These are phyloP conservation scores for Thera obeliscata DNA, from an alignment of 2,888 invertebrate species.

Conservation along the genomic window DNA sequence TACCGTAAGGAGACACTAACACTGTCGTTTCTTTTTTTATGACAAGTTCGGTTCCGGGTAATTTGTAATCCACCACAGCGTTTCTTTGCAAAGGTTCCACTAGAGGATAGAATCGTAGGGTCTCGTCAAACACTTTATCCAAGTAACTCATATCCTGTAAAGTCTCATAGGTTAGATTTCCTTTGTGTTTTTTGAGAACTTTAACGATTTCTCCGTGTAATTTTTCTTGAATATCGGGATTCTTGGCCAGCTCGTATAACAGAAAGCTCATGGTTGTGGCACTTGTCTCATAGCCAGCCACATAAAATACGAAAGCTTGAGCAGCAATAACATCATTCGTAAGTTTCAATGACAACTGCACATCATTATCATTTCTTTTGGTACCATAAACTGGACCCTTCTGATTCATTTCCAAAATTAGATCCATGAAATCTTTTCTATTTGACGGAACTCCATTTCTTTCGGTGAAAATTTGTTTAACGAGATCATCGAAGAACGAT, in stretches of 20 bases:
- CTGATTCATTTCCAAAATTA: conserved; percentile 14
- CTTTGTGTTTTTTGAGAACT: conserved; percentile 4
- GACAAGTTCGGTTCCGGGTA: conserved; percentile 53
- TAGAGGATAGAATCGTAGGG: conserved; percentile 53
- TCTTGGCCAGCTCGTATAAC: conserved; percentile 61
- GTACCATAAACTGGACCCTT: conserved; percentile 41
- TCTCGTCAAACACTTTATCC: conserved; percentile 21
- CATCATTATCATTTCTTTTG: conserved; percentile 36
- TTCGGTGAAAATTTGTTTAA: conserved; percentile 45
- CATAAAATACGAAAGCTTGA: conserved; percentile 71
- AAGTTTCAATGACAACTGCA: conserved; percentile 44
- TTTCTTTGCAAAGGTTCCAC: conserved; percentile 55
- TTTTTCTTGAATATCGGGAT: conserved; percentile 66
- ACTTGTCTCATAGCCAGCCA: conserved; percentile 74
- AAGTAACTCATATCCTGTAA: conserved; percentile 19
- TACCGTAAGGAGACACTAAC: not conserved
- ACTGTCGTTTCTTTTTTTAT: conserved; percentile 30
- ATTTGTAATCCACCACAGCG: conserved; percentile 51
- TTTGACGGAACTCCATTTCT: conserved; percentile 50
- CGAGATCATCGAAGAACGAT: conserved; percentile 51
- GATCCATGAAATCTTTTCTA: conserved; percentile 22
- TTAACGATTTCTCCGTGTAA: conserved; percentile 52
- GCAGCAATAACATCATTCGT: conserved; percentile 61
- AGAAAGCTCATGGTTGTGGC: conserved; percentile 65
- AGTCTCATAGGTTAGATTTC: conserved; percentile 13